Conservation (phyloP, 2,797 vertebrate genomes). For the Coregonus ussuriensis region DNA sequence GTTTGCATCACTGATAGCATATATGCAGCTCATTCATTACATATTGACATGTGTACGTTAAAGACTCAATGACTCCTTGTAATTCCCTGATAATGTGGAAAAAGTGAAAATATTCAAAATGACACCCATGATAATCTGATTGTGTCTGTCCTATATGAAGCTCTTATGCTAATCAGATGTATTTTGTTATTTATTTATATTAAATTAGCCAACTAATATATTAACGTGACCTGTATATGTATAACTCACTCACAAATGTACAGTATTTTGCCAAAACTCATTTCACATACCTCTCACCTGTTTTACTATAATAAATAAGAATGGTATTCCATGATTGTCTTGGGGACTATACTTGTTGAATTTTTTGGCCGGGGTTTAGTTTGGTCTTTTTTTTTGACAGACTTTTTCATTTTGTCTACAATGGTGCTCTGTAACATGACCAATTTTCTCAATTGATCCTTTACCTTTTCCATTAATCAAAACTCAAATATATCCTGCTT, state of each 20-base stretch:
- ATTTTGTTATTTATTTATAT: background rate
- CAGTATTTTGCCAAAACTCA: constrained; percentile 25
- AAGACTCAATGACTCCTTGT: background rate
- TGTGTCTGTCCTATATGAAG: background rate
- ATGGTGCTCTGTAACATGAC: background rate
- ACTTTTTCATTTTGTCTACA: background rate
- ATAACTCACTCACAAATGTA: constrained; percentile 14
- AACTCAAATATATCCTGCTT: background rate
- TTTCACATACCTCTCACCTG: constrained; percentile 9
- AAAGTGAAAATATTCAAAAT: background rate
- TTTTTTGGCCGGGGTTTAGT: too few species aligned
- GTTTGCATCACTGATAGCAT: constrained; percentile 8
- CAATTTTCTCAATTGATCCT: background rate
- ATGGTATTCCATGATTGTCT: background rate
- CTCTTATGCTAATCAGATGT: background rate
- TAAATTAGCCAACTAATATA: background rate
- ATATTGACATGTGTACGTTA: background rate
- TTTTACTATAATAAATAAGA: constrained; percentile 30
- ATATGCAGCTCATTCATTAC: background rate
- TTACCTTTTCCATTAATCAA: background rate
- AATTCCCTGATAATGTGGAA: too few species aligned
- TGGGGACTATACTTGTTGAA: too few species aligned
- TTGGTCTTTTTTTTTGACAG: too few species aligned
- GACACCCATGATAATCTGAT: background rate
- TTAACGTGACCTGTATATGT: background rate